These are phyloP conservation scores for Eretmochelys imbricata DNA, from an alignment of 2,113 vertebrate species.

Conservation along the genomic window DNA sequence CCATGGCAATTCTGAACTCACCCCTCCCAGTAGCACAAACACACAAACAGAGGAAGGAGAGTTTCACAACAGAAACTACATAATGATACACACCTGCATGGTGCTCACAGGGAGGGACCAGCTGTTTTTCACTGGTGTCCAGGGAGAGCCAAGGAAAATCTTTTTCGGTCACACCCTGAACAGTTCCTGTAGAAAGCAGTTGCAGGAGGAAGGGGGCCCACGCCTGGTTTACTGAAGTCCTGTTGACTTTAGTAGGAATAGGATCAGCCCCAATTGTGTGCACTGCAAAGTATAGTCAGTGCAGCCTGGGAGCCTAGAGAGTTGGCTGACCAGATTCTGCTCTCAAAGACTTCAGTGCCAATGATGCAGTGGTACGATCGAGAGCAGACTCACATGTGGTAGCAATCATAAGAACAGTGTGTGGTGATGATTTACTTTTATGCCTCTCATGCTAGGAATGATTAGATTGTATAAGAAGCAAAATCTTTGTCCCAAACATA, in stretches of 20 bases:
- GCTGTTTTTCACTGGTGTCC: not conserved
- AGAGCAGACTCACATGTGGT: not conserved
- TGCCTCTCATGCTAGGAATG: not conserved
- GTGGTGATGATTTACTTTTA: not conserved
- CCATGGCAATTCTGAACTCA: not conserved
- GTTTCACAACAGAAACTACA: slow-evolving; percentile 26
- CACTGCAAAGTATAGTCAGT: not conserved
- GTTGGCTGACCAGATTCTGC: not conserved
- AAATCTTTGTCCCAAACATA: not conserved
- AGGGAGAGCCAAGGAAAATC: slow-evolving; percentile 11
- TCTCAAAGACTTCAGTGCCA: accelerated
- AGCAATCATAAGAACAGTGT: not conserved
- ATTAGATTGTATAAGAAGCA: not conserved
- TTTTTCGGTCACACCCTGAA: not conserved
- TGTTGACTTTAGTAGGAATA: not conserved
- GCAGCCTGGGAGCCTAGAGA: not conserved
- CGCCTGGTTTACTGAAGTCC: not conserved
- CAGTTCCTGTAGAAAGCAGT: not conserved
- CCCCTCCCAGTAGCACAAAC: not conserved
- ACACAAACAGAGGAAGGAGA: slow-evolving; percentile 3
- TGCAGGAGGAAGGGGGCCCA: not conserved
- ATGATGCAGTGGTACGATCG: not conserved
- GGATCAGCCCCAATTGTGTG: not conserved
- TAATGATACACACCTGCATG: not conserved
- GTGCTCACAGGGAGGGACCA: not conserved